Conservation (phyloP, 1,140 invertebrate genomes). For the Scylla paramamosain region DNA sequence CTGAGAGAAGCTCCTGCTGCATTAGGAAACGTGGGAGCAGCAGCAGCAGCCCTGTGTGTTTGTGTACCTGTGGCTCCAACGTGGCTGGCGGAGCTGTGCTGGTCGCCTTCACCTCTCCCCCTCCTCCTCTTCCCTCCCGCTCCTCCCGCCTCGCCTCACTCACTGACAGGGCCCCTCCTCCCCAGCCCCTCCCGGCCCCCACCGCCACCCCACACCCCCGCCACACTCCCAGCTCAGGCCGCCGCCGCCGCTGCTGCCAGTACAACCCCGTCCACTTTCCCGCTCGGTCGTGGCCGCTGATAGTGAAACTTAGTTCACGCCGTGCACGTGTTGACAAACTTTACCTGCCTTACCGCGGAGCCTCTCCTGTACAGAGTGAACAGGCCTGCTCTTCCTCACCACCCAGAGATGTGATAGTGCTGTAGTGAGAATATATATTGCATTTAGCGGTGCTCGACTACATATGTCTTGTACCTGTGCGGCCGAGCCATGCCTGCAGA, state of each 20-base stretch:
- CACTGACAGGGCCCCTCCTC: conserved; percentile 25
- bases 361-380: conserved; percentile 7
- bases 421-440: conserved; percentile 12
- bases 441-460: neutral
- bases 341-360: conserved; percentile 43
- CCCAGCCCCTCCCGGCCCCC: neutral
- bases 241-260: conserved; percentile 63
- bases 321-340: conserved; percentile 63
- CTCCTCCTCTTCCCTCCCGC: neutral
- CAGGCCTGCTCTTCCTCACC: neutral
- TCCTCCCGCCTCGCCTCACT: conserved; percentile 27
- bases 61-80: conserved; percentile 66
- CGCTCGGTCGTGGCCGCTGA: conserved; percentile 65
- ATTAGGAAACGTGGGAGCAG: conserved; percentile 36
- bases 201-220: conserved; percentile 18
- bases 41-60: neutral
- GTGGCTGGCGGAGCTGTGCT: conserved; percentile 60
- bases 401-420: neutral
- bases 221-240: conserved; percentile 47
- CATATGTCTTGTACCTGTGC: neutral
- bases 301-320: conserved; percentile 64
- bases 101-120: conserved; percentile 47
- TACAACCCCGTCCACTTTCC: conserved; percentile 68
- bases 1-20: neutral
- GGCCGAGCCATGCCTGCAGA: neutral